Evolutionary conservation across 2,797 vertebrate genomes (phyloP).

Genomic region (Heliangelus exortis): DNA sequence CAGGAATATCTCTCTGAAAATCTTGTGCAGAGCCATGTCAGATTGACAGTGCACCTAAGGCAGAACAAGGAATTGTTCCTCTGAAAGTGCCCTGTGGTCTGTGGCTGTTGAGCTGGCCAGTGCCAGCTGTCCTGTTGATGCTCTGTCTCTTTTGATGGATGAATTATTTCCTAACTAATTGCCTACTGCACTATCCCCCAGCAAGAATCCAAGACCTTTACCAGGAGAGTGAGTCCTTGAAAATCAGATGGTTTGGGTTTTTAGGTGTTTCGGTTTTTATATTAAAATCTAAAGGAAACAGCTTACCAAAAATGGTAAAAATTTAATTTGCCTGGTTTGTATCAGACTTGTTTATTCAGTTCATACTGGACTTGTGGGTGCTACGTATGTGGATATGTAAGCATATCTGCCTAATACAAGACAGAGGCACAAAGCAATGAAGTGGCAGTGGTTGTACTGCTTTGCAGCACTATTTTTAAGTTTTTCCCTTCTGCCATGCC

Average conservation of each 20-base stretch:
- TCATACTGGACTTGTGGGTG: neutral
- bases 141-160: neutral
- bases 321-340: neutral
- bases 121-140: neutral
- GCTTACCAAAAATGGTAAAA: neutral
- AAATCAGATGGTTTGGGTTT: neutral
- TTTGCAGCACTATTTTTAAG: neutral
- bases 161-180: neutral
- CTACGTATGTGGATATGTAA: neutral
- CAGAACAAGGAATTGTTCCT: neutral
- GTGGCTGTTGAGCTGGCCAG: neutral
- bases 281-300: neutral
- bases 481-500: neutral
- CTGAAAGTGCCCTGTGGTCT: neutral
- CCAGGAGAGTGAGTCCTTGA: neutral
- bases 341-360: neutral
- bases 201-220: rapidly evolving
- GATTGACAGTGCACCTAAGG: neutral
- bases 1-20: neutral
- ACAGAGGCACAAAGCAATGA: neutral
- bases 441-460: neutral
- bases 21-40: neutral
- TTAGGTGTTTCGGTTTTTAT: neutral
- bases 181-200: neutral
- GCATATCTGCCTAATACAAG: rapidly evolving